Evolutionary conservation across 2,888 invertebrate genomes (phyloP).

Genomic region (Tenthredo distinguenda): DNA sequence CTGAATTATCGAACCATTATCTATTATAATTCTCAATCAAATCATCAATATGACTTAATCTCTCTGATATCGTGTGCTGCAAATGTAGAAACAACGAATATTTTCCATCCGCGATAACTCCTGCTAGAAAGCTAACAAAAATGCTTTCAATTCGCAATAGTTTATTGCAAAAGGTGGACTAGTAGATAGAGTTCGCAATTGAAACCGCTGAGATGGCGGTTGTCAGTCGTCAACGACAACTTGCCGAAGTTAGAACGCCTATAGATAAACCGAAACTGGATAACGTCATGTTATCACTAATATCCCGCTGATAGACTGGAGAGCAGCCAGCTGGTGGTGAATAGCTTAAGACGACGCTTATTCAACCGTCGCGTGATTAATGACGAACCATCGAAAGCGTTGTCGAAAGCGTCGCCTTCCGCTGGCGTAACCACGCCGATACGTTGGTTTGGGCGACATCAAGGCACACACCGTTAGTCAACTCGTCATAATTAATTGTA

Average conservation of each 20-base stretch:
- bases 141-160: not conserved
- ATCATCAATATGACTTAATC: conserved; percentile 36
- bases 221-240: conserved; percentile 42
- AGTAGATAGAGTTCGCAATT: not conserved
- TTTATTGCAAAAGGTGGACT: not conserved
- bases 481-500: conserved; percentile 49
- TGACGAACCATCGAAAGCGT: conserved; percentile 45
- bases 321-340: conserved; percentile 48
- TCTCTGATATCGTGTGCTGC: not conserved
- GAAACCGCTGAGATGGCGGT: conserved; percentile 14
- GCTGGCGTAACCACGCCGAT: conserved; percentile 34
- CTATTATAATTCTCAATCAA: conserved; percentile 41
- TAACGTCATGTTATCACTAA: conserved; percentile 53
- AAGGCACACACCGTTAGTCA: conserved; percentile 46
- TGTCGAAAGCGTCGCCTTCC: conserved; percentile 46
- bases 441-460: conserved; percentile 40
- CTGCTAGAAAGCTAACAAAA: not conserved
- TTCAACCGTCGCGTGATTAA: conserved; percentile 47
- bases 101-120: not conserved
- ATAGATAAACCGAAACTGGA: conserved; percentile 12
- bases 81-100: not conserved
- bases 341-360: conserved; percentile 49
- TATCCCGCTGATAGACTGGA: conserved; percentile 51
- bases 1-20: conserved; percentile 44
- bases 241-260: not conserved